phyloP scores from a whole-genome alignment of 1,140 invertebrate genomes.

The Magallana angulata region DNA sequence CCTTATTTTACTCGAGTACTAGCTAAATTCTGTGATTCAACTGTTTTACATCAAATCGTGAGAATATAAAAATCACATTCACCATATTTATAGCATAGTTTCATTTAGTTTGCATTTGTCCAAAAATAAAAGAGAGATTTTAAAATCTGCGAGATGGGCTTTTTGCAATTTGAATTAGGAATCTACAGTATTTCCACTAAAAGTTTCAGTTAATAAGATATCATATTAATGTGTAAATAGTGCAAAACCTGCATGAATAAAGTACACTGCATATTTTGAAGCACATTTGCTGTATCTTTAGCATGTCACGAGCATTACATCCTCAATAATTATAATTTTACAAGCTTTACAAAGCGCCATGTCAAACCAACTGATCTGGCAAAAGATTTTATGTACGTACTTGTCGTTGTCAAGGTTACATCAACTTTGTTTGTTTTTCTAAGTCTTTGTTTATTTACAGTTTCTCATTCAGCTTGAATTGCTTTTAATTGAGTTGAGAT shows the following conservation, averaged over 20 bases:
- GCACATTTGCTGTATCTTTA: background rate
- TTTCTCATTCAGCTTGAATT: background rate
- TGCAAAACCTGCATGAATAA: background rate
- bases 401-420: slow-evolving; percentile 21
- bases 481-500: no score
- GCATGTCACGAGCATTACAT: slow-evolving; percentile 2
- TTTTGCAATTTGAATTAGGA: no score
- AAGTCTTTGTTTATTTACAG: background rate
- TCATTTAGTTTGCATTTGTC: no score
- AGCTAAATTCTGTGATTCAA: background rate
- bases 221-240: background rate
- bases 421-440: background rate
- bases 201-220: no score
- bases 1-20: background rate
- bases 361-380: slow-evolving; percentile 45
- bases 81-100: no score
- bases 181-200: no score
- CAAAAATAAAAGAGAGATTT: no score
- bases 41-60: background rate
- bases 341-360: slow-evolving; percentile 50
- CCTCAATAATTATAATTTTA: slow-evolving; percentile 29
- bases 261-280: background rate
- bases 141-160: no score
- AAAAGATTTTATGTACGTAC: slow-evolving; percentile 54
- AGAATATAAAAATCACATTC: no score